Evolutionary conservation across 2,113 vertebrate species (phyloP).

Genomic region (Sturnus vulgaris): DNA sequence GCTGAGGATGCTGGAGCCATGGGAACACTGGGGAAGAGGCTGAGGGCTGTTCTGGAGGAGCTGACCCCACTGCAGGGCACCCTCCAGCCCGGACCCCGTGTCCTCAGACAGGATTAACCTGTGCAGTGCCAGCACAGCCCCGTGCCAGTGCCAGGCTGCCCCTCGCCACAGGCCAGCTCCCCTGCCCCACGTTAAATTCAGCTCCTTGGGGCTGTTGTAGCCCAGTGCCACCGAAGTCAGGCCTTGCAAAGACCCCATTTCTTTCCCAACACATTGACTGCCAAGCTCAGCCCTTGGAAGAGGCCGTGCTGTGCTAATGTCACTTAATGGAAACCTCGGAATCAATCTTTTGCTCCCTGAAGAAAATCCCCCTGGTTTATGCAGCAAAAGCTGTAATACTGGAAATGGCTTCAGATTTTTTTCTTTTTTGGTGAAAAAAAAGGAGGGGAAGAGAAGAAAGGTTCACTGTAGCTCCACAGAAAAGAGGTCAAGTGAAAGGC

Average conservation of each 20-base stretch:
- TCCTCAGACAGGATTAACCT: too few species aligned
- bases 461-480: slow-evolving; percentile 12
- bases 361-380: slow-evolving; percentile 70
- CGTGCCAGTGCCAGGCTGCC: not conserved
- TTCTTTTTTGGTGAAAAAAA: not conserved
- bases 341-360: slow-evolving; percentile 70
- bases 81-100: not conserved
- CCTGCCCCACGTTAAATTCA: not conserved
- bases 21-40: not conserved
- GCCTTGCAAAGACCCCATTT: not conserved
- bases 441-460: not conserved
- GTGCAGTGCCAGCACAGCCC: not conserved
- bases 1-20: not conserved
- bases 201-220: slow-evolving; percentile 15
- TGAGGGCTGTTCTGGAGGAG: not conserved
- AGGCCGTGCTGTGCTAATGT: slow-evolving; percentile 71
- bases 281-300: slow-evolving; percentile 59
- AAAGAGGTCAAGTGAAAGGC: slow-evolving; percentile 47
- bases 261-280: not conserved
- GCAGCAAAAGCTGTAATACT: slow-evolving; percentile 61
- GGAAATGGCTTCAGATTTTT: slow-evolving; percentile 63
- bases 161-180: not conserved
- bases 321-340: slow-evolving; percentile 72
- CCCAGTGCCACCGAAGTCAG: not conserved
- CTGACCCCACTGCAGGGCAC: not conserved